These are phyloP conservation scores for Urosaurus nigricauda DNA, from an alignment of 2,797 vertebrate genomes.

Conservation along the genomic window DNA sequence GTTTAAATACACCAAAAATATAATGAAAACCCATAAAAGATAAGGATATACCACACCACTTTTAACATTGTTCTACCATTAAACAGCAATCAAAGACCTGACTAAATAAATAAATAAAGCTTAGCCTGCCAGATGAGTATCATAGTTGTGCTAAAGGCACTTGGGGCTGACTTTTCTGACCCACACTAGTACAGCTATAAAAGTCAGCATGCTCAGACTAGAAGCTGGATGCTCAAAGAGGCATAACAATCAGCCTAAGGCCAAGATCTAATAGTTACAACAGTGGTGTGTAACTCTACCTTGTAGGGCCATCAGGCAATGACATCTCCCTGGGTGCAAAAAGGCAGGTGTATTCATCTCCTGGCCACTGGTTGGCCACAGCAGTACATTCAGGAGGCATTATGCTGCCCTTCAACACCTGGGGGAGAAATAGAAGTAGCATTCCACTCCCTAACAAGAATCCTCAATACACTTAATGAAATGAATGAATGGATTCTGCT, in stretches of 20 bases:
- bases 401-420: no score
- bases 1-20: no score
- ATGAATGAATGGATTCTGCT: background rate
- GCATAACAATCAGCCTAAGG: background rate
- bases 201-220: background rate
- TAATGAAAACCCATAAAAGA: no score
- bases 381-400: no score
- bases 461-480: slow-evolving; percentile 7
- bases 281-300: background rate
- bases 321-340: background rate
- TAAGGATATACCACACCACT: no score
- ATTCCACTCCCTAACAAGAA: background rate
- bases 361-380: no score
- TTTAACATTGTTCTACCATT: no score
- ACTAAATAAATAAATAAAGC: no score
- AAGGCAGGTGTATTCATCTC: background rate
- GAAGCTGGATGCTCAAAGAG: background rate
- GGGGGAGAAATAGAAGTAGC: background rate
- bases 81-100: no score
- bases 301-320: background rate
- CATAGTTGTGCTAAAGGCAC: no score
- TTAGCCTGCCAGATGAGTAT: background rate
- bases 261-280: background rate
- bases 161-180: no score
- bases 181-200: no score